A percentile compares a stretch with the other conserved stretches of the same genome.
phyloP scores from a whole-genome alignment of 2,888 invertebrate genomes.

The Troides oblongomaculatus region DNA sequence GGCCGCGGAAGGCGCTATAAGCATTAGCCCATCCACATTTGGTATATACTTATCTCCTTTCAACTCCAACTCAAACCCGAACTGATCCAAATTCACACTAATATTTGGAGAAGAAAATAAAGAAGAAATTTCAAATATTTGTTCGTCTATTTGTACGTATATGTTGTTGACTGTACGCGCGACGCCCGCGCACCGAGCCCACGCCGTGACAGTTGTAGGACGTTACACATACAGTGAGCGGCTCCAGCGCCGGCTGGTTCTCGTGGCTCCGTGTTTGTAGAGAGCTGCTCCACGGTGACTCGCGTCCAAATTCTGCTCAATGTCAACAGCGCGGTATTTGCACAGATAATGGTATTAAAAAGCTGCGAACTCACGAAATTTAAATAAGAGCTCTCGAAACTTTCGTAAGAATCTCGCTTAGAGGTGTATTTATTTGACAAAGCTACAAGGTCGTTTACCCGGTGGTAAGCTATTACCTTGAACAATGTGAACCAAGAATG shows the following conservation, averaged over 20 bases:
- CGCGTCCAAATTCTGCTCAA: conserved; percentile 8
- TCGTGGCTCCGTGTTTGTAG: conserved; percentile 19
- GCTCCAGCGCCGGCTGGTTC: conserved; percentile 7
- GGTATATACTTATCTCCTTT: too few relatives aligned
- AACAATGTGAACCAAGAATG: too few relatives aligned
- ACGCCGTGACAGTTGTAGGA: conserved; percentile 11
- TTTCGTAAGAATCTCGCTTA: too few relatives aligned
- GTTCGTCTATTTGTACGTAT: background rate
- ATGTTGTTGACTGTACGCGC: background rate
- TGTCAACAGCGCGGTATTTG: conserved; percentile 1
- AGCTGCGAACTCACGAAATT: conserved; percentile 1
- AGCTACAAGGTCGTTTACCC: too few relatives aligned
- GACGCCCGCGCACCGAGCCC: conserved; percentile 5
- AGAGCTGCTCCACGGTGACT: conserved; percentile 11
- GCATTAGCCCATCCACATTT: too few relatives aligned
- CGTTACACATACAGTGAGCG: conserved; percentile 5
- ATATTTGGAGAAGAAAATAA: background rate
- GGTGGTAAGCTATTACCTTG: too few relatives aligned
- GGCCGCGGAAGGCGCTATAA: too few relatives aligned
- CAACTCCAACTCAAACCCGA: too few relatives aligned
- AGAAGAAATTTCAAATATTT: conserved; percentile 9
- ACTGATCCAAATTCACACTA: too few relatives aligned
- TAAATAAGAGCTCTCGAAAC: too few relatives aligned
- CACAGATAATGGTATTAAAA: conserved; percentile 9
- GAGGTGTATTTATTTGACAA: too few relatives aligned